A percentile compares a stretch with the other conserved stretches of the same genome.
These are phyloP conservation scores for Acanthococcus lagerstroemiae DNA, from an alignment of 2,888 invertebrate genomes.

Conservation along the genomic window DNA sequence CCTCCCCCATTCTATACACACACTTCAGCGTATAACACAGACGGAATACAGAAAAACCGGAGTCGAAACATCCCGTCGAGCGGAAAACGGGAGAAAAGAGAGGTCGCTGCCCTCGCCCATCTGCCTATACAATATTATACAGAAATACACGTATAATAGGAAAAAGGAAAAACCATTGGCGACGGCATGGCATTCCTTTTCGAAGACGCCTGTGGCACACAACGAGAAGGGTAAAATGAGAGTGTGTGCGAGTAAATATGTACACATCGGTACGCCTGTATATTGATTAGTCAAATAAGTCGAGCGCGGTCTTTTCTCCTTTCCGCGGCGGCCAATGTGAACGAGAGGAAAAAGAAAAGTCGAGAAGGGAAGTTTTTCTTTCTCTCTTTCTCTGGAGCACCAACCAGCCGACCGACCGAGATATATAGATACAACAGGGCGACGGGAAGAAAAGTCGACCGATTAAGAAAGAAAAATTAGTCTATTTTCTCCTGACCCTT, in stretches of 20 bases:
- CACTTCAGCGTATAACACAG: too few relatives aligned
- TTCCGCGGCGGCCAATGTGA: too few relatives aligned
- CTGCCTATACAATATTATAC: not conserved
- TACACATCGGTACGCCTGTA: not conserved
- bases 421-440: too few relatives aligned
- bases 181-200: not conserved
- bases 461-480: constrained; percentile 1
- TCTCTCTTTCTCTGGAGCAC: not conserved
- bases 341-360: too few relatives aligned
- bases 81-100: not conserved
- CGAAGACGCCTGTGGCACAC: not conserved
- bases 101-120: not conserved
- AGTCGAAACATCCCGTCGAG: not conserved
- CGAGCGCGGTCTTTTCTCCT: too few relatives aligned
- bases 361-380: not conserved
- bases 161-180: not conserved
- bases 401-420: too few relatives aligned
- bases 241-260: not conserved
- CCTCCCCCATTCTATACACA: too few relatives aligned
- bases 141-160: not conserved
- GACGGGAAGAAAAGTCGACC: not conserved
- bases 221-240: not conserved
- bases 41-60: not conserved
- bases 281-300: not conserved
- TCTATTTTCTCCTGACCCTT: not conserved